Conservation (phyloP, 2,888 invertebrate species). For the Pelosia muscerda region DNA sequence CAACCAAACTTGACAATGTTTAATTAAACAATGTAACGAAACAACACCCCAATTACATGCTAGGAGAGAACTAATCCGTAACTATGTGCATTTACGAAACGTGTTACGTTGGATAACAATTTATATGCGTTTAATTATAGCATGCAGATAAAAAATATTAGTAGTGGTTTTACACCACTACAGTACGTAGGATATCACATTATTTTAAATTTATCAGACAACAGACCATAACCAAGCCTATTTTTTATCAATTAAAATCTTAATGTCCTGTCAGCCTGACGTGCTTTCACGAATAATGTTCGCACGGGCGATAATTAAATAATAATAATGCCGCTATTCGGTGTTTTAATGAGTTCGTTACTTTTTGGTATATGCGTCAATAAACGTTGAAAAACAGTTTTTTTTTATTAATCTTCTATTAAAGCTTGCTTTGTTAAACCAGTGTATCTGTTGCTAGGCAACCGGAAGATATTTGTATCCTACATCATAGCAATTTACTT, state of each 20-base stretch:
- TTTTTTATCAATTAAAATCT: slow-evolving; percentile 21
- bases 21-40: too few relatives aligned
- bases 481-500: too few relatives aligned
- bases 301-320: slow-evolving; percentile 70
- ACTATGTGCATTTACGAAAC: too few relatives aligned
- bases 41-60: too few relatives aligned
- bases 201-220: slow-evolving; percentile 10
- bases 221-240: slow-evolving; percentile 14
- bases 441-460: too few relatives aligned
- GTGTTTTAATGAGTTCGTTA: slow-evolving; percentile 69
- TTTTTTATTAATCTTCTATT: slow-evolving; percentile 11
- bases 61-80: too few relatives aligned
- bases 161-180: too few relatives aligned
- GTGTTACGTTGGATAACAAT: too few relatives aligned
- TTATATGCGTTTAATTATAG: too few relatives aligned
- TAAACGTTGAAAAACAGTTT: slow-evolving; percentile 44
- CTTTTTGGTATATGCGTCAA: slow-evolving; percentile 62
- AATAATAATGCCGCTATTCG: slow-evolving; percentile 60
- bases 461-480: too few relatives aligned
- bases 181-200: not conserved
- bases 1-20: too few relatives aligned
- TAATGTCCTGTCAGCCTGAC: slow-evolving; percentile 21
- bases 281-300: slow-evolving; percentile 26
- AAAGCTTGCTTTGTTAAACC: slow-evolving; percentile 17
- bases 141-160: too few relatives aligned